phyloP scores from a whole-genome alignment of 2,888 invertebrate species.

The Villa cingulata region DNA sequence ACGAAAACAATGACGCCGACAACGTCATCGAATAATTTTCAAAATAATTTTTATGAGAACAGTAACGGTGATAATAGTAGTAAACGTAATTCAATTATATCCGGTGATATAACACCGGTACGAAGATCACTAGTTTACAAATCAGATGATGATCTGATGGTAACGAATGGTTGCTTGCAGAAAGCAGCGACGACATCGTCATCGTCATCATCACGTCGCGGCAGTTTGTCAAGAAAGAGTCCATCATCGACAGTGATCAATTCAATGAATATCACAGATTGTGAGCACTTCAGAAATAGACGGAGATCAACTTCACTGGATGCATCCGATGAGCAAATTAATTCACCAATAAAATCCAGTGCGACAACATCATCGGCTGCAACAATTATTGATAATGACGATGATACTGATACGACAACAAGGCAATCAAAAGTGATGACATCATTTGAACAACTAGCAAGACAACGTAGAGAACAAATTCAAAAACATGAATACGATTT shows the following conservation, averaged over 20 bases:
- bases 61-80: background rate
- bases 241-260: too few species aligned
- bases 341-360: background rate
- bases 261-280: constrained; percentile 12
- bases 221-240: constrained; percentile 16
- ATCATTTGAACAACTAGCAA: constrained; percentile 17
- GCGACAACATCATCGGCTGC: constrained; percentile 1
- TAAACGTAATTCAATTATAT: constrained; percentile 13
- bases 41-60: background rate
- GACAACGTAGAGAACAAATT: constrained; percentile 6
- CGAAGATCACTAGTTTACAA: constrained; percentile 9
- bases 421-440: constrained; percentile 14
- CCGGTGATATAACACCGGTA: constrained; percentile 12
- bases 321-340: constrained; percentile 8
- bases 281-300: constrained; percentile 13
- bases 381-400: background rate
- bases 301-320: constrained; percentile 4
- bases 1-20: background rate
- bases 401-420: background rate
- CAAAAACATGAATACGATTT: constrained; percentile 4
- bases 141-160: constrained; percentile 14
- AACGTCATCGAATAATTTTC: background rate
- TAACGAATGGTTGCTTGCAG: background rate
- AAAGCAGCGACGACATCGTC: background rate
- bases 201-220: constrained; percentile 17